These are phyloP conservation scores for Oriolus oriolus DNA, from an alignment of 2,113 vertebrate genomes.

Conservation along the genomic window DNA sequence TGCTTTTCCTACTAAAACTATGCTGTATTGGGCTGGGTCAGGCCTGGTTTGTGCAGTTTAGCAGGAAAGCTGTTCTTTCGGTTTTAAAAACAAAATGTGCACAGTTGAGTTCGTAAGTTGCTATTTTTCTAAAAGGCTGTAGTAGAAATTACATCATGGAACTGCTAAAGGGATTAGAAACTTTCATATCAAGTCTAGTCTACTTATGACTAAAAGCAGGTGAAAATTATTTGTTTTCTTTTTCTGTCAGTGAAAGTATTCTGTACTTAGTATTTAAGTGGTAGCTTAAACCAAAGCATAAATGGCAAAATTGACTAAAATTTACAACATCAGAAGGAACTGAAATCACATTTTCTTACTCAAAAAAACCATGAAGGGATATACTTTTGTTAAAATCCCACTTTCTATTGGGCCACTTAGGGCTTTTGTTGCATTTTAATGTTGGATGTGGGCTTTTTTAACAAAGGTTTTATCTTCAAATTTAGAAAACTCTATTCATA, in stretches of 20 bases:
- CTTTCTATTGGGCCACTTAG: background rate
- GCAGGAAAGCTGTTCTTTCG: background rate
- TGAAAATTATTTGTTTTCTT: background rate
- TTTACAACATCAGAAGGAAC: background rate
- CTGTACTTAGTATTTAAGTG: background rate
- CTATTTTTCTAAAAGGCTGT: background rate
- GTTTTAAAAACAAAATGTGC: background rate
- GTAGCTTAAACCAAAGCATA: background rate
- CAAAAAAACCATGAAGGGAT: background rate
- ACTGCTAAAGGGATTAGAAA: background rate
- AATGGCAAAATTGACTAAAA: background rate
- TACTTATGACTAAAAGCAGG: background rate
- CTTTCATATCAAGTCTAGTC: background rate
- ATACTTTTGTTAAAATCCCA: background rate
- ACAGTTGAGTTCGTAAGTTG: background rate
- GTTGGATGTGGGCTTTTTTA: background rate
- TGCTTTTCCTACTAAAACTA: background rate
- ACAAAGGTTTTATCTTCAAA: background rate
- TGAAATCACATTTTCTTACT: background rate
- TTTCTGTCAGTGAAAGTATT: background rate
- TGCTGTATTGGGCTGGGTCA: background rate
- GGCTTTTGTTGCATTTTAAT: background rate
- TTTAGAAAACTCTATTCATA: background rate
- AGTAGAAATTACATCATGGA: rapidly evolving
- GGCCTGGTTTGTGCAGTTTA: background rate